Conservation (phyloP, 2,888 invertebrate genomes). For the Elysia crispata region DNA sequence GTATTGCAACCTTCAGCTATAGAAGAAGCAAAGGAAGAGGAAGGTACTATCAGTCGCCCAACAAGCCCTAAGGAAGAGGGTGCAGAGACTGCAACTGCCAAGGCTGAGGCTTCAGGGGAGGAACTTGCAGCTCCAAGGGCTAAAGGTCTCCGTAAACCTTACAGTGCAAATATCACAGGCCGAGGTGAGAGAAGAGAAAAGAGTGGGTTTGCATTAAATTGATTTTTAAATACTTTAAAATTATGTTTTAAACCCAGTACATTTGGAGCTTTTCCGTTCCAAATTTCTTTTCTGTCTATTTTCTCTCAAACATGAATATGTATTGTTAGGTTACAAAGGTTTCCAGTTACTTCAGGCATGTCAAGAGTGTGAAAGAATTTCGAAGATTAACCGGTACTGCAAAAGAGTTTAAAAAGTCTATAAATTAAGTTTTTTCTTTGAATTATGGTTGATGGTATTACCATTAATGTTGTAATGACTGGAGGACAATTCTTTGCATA, state of each 20-base stretch:
- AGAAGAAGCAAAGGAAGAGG: conserved; percentile 63
- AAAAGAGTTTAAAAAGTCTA: no score
- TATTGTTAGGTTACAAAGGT: background rate
- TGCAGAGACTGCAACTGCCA: conserved; percentile 26
- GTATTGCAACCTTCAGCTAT: conserved; percentile 51
- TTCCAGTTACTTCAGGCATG: background rate
- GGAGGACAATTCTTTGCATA: no score
- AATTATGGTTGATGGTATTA: no score
- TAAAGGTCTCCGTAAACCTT: no score
- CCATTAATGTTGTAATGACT: no score
- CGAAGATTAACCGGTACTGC: no score
- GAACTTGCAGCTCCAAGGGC: background rate
- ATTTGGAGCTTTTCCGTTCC: no score
- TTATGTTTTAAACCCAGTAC: no score
- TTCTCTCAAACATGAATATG: background rate
- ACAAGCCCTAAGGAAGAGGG: conserved; percentile 62
- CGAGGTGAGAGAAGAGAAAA: conserved; percentile 3
- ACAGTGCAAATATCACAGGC: background rate
- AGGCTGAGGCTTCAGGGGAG: background rate
- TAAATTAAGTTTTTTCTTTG: no score
- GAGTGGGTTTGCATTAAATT: background rate
- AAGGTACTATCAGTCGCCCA: conserved; percentile 68
- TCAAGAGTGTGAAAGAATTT: no score
- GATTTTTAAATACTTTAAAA: no score
- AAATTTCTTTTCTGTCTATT: background rate